phyloP scores from a whole-genome alignment of 2,888 invertebrate species.

The Galerucella calmariensis region DNA sequence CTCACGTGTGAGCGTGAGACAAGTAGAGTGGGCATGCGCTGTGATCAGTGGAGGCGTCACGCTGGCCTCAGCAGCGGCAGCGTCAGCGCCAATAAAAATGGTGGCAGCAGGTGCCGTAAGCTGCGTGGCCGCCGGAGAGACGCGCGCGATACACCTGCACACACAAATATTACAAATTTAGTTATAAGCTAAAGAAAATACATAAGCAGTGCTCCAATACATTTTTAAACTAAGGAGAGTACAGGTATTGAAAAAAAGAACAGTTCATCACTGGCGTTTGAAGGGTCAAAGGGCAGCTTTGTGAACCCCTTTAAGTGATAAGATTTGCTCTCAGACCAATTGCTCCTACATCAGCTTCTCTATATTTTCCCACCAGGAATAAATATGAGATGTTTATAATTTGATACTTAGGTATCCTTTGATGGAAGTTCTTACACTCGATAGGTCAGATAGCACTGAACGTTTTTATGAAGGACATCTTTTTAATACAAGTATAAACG shows the following conservation, averaged over 20 bases:
- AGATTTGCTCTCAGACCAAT: too few relatives aligned
- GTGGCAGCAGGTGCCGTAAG: conserved; percentile 59
- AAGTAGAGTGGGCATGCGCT: conserved; percentile 45
- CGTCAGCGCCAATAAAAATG: conserved; percentile 57
- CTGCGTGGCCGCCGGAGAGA: conserved; percentile 46
- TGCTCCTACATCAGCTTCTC: too few relatives aligned
- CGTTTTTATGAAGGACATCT: too few relatives aligned
- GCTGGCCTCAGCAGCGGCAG: conserved; percentile 59
- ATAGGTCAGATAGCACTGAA: too few relatives aligned
- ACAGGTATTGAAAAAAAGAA: not conserved
- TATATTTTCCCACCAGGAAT: too few relatives aligned
- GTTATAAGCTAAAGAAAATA: conserved; percentile 1
- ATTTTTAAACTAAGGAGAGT: conserved; percentile 20
- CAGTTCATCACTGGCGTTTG: not conserved
- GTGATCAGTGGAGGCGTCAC: conserved; percentile 50
- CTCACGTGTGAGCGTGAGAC: conserved; percentile 49
- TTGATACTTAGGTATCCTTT: too few relatives aligned
- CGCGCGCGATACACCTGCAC: conserved; percentile 61
- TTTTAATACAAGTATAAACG: too few relatives aligned
- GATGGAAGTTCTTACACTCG: too few relatives aligned
- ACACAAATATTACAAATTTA: conserved; percentile 48
- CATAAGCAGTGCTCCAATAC: conserved; percentile 14
- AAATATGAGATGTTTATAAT: too few relatives aligned
- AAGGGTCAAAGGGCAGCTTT: too few relatives aligned
- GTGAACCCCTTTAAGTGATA: too few relatives aligned